Evolutionary conservation across 2,113 vertebrate species (phyloP).

Genomic region (Arizona elegans): DNA sequence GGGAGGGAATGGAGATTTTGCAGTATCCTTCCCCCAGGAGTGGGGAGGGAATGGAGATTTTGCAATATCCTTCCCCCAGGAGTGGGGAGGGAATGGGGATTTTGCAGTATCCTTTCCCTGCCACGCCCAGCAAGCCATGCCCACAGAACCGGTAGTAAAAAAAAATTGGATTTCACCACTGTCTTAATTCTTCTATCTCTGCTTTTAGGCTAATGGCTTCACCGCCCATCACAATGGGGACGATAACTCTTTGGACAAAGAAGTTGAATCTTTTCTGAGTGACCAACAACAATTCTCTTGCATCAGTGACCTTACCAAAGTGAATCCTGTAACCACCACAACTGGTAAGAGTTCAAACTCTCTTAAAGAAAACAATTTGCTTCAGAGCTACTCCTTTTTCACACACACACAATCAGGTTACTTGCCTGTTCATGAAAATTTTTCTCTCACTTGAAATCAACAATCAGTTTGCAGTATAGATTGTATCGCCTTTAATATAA

Average conservation of each 20-base stretch:
- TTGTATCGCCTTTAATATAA: neutral
- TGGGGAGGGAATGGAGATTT: no score
- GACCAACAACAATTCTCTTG: conserved; percentile 81
- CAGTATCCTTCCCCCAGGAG: no score
- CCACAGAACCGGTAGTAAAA: no score
- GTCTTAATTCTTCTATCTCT: conserved; percentile 16
- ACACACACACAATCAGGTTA: neutral
- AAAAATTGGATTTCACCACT: no score
- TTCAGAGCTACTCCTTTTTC: neutral
- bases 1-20: no score
- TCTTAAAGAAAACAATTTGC: neutral
- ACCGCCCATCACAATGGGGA: conserved; percentile 40
- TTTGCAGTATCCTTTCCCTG: no score
- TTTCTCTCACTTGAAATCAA: neutral
- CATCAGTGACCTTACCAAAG: conserved; percentile 92
- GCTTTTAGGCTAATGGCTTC: conserved; percentile 68
- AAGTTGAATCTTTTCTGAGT: conserved; percentile 79
- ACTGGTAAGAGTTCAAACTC: conserved; percentile 74
- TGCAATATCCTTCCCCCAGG: no score
- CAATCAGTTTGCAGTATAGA: neutral
- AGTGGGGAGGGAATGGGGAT: no score
- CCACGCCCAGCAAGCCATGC: no score
- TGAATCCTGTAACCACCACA: conserved; percentile 88
- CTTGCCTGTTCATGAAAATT: neutral
- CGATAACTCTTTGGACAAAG: conserved; percentile 74